phyloP scores from a whole-genome alignment of 92 coral and sea anemone genomes.

The Bergia sp. region DNA sequence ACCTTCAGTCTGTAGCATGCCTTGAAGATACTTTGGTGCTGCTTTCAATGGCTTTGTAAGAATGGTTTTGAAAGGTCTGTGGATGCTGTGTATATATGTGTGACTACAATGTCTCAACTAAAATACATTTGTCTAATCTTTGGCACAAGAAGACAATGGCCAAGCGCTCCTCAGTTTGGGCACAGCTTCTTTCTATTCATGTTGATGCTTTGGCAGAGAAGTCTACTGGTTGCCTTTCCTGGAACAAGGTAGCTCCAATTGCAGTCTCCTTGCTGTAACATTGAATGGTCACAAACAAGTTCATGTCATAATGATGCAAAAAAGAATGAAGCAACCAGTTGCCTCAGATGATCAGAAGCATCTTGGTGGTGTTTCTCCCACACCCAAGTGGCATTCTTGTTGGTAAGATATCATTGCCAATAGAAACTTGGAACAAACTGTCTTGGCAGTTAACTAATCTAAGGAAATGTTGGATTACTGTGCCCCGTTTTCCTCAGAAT shows the following conservation, averaged over 20 bases:
- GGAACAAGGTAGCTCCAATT: constrained; percentile 26
- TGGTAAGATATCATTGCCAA: too few species aligned
- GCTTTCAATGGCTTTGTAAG: constrained; percentile 15
- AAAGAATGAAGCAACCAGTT: background rate
- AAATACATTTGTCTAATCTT: background rate
- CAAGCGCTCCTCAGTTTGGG: constrained; percentile 31
- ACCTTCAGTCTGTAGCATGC: constrained; percentile 15
- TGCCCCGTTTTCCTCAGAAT: too few species aligned
- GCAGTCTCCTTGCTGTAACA: constrained; percentile 36
- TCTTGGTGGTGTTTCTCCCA: too few species aligned
- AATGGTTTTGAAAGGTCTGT: constrained; percentile 19
- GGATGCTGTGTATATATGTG: background rate
- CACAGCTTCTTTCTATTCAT: constrained; percentile 29
- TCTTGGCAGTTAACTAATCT: too few species aligned
- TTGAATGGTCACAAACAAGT: constrained; percentile 22
- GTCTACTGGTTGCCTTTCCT: constrained; percentile 35
- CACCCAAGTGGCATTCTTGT: too few species aligned
- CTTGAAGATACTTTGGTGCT: constrained; percentile 39
- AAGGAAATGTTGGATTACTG: too few species aligned
- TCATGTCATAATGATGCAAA: constrained; percentile 22
- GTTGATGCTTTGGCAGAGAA: background rate
- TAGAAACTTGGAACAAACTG: too few species aligned
- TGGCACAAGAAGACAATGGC: constrained; percentile 31
- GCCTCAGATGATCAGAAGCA: too few species aligned
- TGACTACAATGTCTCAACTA: background rate